Evolutionary conservation across 2,888 invertebrate genomes (phyloP).

Genomic region (Tipula unca): DNA sequence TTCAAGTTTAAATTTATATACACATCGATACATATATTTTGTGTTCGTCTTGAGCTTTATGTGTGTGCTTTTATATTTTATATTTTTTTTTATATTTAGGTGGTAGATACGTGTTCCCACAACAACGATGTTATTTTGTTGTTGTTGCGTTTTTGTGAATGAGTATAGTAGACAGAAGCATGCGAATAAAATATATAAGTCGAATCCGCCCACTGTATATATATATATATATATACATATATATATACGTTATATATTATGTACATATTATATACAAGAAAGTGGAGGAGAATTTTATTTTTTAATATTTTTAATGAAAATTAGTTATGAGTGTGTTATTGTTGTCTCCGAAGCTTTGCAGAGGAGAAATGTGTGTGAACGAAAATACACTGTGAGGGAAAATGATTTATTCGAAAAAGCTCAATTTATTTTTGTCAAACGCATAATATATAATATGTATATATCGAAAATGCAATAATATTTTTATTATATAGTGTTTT

Average conservation of each 20-base stretch:
- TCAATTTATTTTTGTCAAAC: neutral
- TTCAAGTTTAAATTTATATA: conserved; percentile 8
- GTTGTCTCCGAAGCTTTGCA: neutral
- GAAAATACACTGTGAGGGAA: too few species aligned
- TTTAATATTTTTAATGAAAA: neutral
- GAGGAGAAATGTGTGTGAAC: neutral
- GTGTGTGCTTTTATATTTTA: neutral
- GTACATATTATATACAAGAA: neutral
- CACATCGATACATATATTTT: neutral
- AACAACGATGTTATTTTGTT: neutral
- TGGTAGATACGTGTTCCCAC: neutral
- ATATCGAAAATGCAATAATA: neutral
- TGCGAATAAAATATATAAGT: neutral
- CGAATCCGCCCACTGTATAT: neutral
- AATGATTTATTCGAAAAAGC: too few species aligned
- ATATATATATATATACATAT: neutral
- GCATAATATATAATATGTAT: too few species aligned
- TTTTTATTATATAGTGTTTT: neutral
- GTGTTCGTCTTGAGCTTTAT: neutral
- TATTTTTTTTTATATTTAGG: neutral
- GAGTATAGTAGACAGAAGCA: neutral
- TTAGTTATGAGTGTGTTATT: neutral
- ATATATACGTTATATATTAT: too few species aligned
- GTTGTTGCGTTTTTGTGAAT: neutral
- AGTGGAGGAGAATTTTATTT: neutral